Conservation (phyloP, 1,140 invertebrate genomes). For the Phenacoccus solenopsis region DNA sequence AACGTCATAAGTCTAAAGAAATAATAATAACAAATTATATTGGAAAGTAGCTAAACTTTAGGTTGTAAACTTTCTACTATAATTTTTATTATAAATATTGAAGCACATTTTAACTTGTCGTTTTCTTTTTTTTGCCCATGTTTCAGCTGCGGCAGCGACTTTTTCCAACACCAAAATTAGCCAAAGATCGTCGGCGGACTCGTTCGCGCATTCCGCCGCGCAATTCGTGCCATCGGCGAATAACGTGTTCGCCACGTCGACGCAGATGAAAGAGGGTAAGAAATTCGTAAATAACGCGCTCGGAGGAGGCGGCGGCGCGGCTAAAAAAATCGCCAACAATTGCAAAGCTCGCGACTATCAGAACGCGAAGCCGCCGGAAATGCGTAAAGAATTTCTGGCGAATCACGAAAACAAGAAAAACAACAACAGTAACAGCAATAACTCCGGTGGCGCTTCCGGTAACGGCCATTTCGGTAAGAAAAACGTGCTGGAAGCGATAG, state of each 20-base stretch:
- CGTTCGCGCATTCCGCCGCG: not conserved
- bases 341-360: slow-evolving; percentile 2
- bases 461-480: not conserved
- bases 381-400: not conserved
- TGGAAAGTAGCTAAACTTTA: too few species aligned
- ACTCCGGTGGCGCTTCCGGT: not conserved
- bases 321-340: slow-evolving; percentile 25
- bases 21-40: too few species aligned
- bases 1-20: too few species aligned
- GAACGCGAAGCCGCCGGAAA: not conserved
- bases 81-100: too few species aligned
- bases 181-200: not conserved
- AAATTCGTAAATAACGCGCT: too few species aligned
- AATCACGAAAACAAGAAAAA: slow-evolving; percentile 4
- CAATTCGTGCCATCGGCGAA: not conserved
- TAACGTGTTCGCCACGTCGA: not conserved
- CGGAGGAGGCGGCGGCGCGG: not conserved
- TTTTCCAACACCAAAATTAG: not conserved
- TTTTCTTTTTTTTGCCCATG: not conserved
- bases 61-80: too few species aligned
- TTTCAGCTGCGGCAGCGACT: not conserved
- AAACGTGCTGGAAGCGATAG: not conserved
- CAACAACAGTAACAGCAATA: too few species aligned
- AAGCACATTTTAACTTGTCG: not conserved
- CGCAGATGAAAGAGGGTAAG: not conserved